A percentile compares a stretch with the other conserved stretches of the same genome.
phyloP scores from a whole-genome alignment of 2,113 vertebrate species.

The Orycteropus afer region DNA sequence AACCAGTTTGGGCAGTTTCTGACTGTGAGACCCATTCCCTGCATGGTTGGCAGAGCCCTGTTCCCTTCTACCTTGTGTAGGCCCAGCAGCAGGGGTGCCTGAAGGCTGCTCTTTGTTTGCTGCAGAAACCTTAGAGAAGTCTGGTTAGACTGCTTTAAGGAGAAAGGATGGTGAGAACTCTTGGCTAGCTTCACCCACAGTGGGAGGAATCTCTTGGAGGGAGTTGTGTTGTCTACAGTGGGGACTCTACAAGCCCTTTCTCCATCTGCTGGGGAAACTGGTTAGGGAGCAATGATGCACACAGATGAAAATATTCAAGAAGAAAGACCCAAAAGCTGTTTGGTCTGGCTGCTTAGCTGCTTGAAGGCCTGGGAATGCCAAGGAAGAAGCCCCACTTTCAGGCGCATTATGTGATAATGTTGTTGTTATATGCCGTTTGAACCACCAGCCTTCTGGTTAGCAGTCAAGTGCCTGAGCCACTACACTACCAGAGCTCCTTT shows the following conservation, averaged over 20 bases:
- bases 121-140: neutral
- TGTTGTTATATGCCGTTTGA: no score
- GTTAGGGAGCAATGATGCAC: neutral
- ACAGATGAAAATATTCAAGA: neutral
- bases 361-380: neutral
- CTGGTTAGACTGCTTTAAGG: neutral
- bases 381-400: neutral
- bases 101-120: constrained; percentile 25
- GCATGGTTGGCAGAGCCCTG: neutral
- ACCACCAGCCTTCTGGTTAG: no score
- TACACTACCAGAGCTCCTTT: no score
- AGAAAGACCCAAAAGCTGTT: constrained; percentile 69
- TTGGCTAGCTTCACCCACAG: no score
- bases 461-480: no score
- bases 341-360: constrained; percentile 30
- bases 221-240: neutral
- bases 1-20: constrained; percentile 85
- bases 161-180: neutral
- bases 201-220: neutral
- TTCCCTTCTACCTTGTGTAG: neutral
- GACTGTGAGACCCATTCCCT: neutral
- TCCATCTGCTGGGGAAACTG: neutral
- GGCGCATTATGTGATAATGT: neutral
- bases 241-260: neutral
- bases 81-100: neutral